Evolutionary conservation across 2,113 vertebrate genomes (phyloP).

Genomic region (Sebastes fasciatus): DNA sequence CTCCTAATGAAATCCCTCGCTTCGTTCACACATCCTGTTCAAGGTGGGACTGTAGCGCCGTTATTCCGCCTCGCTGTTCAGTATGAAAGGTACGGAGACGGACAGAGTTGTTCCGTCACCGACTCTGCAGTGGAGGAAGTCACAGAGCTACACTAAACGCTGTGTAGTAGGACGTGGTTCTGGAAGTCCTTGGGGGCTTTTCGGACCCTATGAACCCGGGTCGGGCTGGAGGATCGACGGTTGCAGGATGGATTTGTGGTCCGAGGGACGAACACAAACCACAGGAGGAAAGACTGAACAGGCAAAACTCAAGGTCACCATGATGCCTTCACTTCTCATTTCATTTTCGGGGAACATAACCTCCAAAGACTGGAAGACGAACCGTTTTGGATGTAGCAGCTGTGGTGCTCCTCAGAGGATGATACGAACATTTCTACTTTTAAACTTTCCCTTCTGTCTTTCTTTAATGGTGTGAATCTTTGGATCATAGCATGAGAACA

Average conservation of each 20-base stretch:
- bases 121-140: too few relatives aligned
- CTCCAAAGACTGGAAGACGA: conserved; percentile 37
- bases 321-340: conserved; percentile 90
- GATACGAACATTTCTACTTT: conserved; percentile 17
- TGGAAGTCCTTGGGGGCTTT: neutral
- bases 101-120: too few relatives aligned
- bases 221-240: too few relatives aligned
- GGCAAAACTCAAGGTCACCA: conserved; percentile 88
- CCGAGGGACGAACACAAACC: neutral
- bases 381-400: conserved; percentile 4
- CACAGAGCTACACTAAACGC: too few relatives aligned
- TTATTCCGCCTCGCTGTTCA: too few relatives aligned
- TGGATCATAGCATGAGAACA: conserved; percentile 9
- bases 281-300: conserved; percentile 1
- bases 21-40: too few relatives aligned
- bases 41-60: too few relatives aligned
- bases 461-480: conserved; percentile 21
- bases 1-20: too few relatives aligned
- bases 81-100: too few relatives aligned
- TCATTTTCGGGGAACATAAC: conserved; percentile 5
- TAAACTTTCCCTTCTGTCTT: conserved; percentile 33
- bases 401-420: neutral
- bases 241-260: too few relatives aligned
- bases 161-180: too few relatives aligned
- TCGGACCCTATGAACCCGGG: neutral